Evolutionary conservation across 2,888 invertebrate species (phyloP).

Genomic region (Blastobasis lacticolella): DNA sequence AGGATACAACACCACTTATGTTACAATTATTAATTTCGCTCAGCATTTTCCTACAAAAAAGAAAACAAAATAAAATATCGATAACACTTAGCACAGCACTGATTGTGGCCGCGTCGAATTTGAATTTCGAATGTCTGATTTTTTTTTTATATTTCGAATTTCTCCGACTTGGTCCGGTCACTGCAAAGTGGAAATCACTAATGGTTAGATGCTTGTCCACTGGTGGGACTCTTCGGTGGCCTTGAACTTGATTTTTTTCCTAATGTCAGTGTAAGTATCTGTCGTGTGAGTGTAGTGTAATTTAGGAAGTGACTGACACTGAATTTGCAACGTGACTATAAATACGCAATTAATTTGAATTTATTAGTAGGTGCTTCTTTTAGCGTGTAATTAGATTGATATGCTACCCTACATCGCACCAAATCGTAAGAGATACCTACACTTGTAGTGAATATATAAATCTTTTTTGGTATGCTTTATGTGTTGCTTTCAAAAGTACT

Average conservation of each 20-base stretch:
- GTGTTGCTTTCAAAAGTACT: no score
- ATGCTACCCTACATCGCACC: no score
- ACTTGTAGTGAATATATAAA: no score
- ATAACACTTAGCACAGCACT: conserved; percentile 58
- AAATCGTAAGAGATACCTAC: no score
- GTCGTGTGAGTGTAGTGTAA: conserved; percentile 27
- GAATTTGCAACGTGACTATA: conserved; percentile 22
- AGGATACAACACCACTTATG: conserved; percentile 69
- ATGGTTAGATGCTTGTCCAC: conserved; percentile 56
- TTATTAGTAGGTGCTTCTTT: no score
- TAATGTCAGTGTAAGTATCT: conserved; percentile 35
- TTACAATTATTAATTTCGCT: conserved; percentile 62
- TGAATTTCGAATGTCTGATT: conserved; percentile 36
- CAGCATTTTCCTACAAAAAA: conserved; percentile 73
- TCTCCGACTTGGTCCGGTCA: conserved; percentile 69
- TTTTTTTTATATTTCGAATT: conserved; percentile 57
- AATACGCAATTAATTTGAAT: no score
- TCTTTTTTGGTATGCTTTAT: no score
- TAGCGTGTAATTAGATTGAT: no score
- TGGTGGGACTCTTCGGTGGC: conserved; percentile 40
- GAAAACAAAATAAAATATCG: conserved; percentile 56
- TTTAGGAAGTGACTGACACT: conserved; percentile 19
- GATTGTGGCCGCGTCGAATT: conserved; percentile 5
- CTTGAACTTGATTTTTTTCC: conserved; percentile 26
- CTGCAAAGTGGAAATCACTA: conserved; percentile 72